Evolutionary conservation across 2,797 vertebrate species (phyloP).

Genomic region (Delichon dasypus): DNA sequence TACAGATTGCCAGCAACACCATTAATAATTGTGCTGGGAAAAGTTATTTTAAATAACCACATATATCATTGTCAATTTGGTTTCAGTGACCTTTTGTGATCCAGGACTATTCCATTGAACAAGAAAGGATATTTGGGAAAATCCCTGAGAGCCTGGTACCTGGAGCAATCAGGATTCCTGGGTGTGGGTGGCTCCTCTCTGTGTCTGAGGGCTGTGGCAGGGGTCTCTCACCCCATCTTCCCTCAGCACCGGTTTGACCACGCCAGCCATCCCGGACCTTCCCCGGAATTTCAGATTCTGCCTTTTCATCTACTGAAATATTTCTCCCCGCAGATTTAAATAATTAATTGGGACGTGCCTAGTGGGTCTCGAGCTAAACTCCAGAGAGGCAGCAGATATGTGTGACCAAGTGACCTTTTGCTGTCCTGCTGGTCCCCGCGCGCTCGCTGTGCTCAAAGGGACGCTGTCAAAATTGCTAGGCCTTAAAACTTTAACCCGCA

Average conservation of each 20-base stretch:
- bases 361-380: slow-evolving; percentile 51
- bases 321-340: slow-evolving; percentile 48
- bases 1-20: neutral
- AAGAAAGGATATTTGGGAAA: slow-evolving; percentile 2
- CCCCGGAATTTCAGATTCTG: neutral
- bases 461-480: slow-evolving; percentile 65
- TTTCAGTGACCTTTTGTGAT: slow-evolving; percentile 56
- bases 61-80: slow-evolving; percentile 25
- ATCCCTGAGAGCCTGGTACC: neutral
- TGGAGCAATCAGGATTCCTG: neutral
- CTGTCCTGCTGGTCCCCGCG: slow-evolving; percentile 49
- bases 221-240: neutral
- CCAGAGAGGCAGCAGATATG: slow-evolving; percentile 23
- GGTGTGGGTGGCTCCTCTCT: neutral
- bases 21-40: slow-evolving; percentile 14
- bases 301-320: neutral
- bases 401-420: slow-evolving; percentile 66
- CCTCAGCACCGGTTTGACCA: neutral
- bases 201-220: neutral
- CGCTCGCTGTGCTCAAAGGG: slow-evolving; percentile 62
- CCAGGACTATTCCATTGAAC: neutral
- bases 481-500: slow-evolving; percentile 62
- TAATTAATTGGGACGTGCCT: slow-evolving; percentile 65
- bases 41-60: slow-evolving; percentile 33
- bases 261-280: neutral